Base-by-base conservation (phyloP, 2,797 vertebrate genomes). In the Catostomus latipinnis region DNA sequence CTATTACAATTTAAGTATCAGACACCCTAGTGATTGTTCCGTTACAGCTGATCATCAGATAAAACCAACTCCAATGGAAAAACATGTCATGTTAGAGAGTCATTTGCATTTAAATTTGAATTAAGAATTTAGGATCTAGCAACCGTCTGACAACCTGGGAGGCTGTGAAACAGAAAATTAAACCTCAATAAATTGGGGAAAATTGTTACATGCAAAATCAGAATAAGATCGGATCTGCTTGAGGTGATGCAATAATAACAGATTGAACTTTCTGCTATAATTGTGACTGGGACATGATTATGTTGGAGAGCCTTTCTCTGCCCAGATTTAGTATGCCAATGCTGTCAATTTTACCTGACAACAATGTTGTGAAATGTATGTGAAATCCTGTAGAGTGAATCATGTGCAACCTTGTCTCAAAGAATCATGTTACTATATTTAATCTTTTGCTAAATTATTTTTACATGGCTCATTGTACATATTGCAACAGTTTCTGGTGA, bases 31-130 rank as follows among this genome's bases (percentile, higher is more conserved):
- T 84, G 81, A 90, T 90, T 88, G 87, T 34, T 54, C 54, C 50
- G 56, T 81, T 88, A 89, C 82, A 82, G 45, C 8, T 9, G 61
- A 84, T 90, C 87, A 79, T 85, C 62, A 88, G 43, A 87, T 84
- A 76, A 52, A 82, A 78, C 52, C 45, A 57, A 72, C 80, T 74
- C 78, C 58, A 63, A 62, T 87, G 86, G 79, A 72, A 12, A 89
- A 83, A 84, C 82, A 72, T 73, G 79, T 82, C 82, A 87, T 85
- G 88, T 83, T 68, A 82, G 61, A 68, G 66, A 16, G 50, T 85
- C 14, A 90, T 90, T 90, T 88, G 86, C 89, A 90, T 88, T 85
- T 58, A 84, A 80, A 85, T 87, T 58, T 71, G 86, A 84, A 87
- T 88, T n/a, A 74, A 74, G 54, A 34, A 49, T 14, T 67, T 56